Conservation (phyloP, 1,140 invertebrate species). For the Calosoma granatense region DNA sequence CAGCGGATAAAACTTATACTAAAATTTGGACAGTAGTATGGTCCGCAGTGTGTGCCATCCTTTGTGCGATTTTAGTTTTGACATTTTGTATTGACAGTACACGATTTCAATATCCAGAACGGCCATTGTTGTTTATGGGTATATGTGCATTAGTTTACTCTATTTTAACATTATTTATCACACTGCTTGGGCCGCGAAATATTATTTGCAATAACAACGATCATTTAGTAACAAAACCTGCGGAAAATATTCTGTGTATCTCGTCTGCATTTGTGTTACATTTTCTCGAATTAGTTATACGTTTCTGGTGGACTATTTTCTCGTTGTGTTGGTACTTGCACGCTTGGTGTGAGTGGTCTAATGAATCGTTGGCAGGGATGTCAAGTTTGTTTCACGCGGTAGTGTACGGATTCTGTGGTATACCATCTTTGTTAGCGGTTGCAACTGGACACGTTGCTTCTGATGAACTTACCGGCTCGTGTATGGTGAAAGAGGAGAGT, state of each 20-base stretch:
- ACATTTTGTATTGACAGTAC: constrained; percentile 78
- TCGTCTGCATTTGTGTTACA: constrained; percentile 74
- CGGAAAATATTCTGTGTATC: constrained; percentile 67
- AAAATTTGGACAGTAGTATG: constrained; percentile 72
- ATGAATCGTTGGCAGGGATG: constrained; percentile 70
- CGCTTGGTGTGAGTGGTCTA: constrained; percentile 73
- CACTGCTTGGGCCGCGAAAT: background rate
- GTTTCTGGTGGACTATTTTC: constrained; percentile 71
- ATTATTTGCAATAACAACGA: background rate
- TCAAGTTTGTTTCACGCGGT: constrained; percentile 66
- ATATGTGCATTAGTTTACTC: constrained; percentile 45
- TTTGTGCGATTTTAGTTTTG: constrained; percentile 68
- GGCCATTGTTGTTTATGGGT: constrained; percentile 69
- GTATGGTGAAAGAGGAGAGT: background rate
- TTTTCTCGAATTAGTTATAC: constrained; percentile 65
- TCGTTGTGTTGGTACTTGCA: constrained; percentile 73
- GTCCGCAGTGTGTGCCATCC: constrained; percentile 71
- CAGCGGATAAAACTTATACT: constrained; percentile 33
- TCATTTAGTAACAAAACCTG: constrained; percentile 48
- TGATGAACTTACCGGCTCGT: background rate
- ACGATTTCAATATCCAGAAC: constrained; percentile 69
- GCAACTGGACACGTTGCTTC: constrained; percentile 35
- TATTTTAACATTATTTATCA: background rate
- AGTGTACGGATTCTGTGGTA: constrained; percentile 72
- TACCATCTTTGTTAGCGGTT: constrained; percentile 64